Conservation (phyloP, 2,888 invertebrate species). For the Mythimna albipuncta region DNA sequence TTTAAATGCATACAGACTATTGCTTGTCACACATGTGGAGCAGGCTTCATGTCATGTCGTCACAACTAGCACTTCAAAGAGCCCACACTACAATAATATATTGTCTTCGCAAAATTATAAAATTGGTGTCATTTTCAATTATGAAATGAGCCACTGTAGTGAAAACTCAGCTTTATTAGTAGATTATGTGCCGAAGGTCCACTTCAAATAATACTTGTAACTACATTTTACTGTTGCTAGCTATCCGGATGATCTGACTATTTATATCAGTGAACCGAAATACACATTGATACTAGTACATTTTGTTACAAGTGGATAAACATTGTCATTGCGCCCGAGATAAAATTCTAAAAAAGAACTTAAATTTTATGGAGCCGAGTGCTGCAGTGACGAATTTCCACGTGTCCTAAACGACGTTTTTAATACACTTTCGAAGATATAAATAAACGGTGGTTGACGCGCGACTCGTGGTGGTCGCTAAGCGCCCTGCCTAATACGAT, state of each 20-base stretch:
- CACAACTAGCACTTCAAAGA: neutral
- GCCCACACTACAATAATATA: conserved; percentile 13
- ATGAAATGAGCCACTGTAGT: conserved; percentile 14
- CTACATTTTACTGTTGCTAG: neutral
- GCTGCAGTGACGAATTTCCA: no score
- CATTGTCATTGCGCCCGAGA: no score
- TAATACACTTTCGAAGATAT: no score
- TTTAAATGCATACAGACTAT: neutral
- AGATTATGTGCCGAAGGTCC: neutral
- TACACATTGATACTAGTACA: no score
- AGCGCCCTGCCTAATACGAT: no score
- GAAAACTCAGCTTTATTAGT: neutral
- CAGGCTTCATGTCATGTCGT: neutral
- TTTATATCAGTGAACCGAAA: no score
- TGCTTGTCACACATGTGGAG: neutral
- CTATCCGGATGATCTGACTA: neutral
- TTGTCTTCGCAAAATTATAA: conserved; percentile 18
- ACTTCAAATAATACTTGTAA: neutral
- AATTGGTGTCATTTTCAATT: conserved; percentile 35
- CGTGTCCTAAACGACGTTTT: no score
- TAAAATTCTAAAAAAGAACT: no score
- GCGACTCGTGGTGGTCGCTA: no score
- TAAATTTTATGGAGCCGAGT: no score
- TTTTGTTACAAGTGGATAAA: no score
- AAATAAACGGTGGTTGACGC: no score